phyloP scores from a whole-genome alignment of 2,113 vertebrate genomes.

The Leiothrix lutea region DNA sequence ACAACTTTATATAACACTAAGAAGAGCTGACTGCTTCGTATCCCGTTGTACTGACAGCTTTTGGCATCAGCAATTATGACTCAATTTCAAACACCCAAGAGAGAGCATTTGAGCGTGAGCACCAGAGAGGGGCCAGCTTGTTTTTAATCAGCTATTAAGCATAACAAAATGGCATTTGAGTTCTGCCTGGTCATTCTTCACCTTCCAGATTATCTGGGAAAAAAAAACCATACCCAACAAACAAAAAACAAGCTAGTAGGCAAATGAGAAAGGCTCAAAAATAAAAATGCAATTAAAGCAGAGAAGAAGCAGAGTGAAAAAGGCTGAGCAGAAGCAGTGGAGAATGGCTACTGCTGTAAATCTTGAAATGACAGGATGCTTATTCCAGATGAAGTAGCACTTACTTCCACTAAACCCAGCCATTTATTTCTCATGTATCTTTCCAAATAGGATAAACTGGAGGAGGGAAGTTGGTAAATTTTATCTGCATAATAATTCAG shows the following conservation, averaged over 20 bases:
- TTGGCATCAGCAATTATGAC: conserved; percentile 27
- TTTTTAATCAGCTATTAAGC: neutral
- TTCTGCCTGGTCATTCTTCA: neutral
- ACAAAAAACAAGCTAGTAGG: neutral
- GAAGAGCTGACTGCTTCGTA: conserved; percentile 2
- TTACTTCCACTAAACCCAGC: neutral
- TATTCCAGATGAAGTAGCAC: conserved; percentile 17
- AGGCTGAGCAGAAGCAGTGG: neutral
- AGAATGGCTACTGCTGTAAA: neutral
- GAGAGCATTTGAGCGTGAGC: neutral
- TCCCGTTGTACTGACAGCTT: conserved; percentile 27
- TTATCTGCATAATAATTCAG: neutral
- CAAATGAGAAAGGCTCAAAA: neutral
- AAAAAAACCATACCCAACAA: neutral
- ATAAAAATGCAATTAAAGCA: neutral
- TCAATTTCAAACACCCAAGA: neutral
- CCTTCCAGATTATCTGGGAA: neutral
- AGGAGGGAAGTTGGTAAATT: conserved; percentile 8
- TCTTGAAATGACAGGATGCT: neutral
- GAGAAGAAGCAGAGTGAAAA: neutral
- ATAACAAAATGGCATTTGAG: neutral
- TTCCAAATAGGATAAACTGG: neutral
- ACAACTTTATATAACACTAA: conserved; percentile 44
- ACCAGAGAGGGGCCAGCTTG: neutral
- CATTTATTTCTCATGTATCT: conserved; percentile 12